Conservation (phyloP, 2,113 vertebrate genomes). For the Crotalus viridis region DNA sequence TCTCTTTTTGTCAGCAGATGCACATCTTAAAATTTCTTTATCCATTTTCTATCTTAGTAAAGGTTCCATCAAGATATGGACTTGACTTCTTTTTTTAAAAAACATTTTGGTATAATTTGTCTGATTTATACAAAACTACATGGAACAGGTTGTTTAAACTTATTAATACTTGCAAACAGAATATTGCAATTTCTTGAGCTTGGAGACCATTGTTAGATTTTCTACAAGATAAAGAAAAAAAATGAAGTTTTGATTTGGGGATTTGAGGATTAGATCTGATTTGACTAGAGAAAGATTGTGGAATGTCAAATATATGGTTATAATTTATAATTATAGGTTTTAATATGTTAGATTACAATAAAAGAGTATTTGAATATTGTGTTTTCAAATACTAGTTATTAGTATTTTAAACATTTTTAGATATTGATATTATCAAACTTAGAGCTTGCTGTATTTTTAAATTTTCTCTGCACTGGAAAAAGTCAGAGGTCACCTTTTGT, state of each 20-base stretch:
- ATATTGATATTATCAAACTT: neutral
- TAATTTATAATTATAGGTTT: neutral
- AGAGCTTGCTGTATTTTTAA: neutral
- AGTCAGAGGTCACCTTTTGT: neutral
- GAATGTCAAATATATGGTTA: too few relatives aligned
- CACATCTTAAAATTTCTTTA: neutral
- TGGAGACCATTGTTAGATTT: too few relatives aligned
- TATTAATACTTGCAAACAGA: neutral
- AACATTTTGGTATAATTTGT: neutral
- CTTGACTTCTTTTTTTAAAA: neutral
- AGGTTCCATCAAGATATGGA: neutral
- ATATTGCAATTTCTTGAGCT: neutral
- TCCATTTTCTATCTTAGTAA: neutral
- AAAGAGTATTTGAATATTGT: neutral
- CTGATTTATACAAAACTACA: neutral
- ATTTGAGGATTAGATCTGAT: too few relatives aligned
- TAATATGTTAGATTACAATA: neutral
- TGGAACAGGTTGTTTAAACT: neutral
- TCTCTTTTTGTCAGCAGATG: neutral
- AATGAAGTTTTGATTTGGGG: too few relatives aligned
- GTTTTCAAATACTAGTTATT: neutral
- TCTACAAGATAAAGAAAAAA: too few relatives aligned
- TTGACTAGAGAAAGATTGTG: too few relatives aligned
- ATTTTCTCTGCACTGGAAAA: neutral
- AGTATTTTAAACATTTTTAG: neutral